Conservation (phyloP, 2,888 invertebrate genomes). For the Nemotelus nigrinus region DNA sequence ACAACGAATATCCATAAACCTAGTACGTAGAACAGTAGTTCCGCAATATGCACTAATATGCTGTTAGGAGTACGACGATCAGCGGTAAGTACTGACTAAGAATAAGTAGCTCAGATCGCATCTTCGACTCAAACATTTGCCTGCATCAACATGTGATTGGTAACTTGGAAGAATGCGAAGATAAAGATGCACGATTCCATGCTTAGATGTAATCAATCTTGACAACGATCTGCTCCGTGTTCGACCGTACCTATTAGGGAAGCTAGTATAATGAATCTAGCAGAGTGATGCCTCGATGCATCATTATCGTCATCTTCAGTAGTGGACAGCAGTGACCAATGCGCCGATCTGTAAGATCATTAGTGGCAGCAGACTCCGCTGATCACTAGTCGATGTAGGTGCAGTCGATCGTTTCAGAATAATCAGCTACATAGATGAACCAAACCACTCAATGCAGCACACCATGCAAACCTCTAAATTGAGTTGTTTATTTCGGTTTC, state of each 20-base stretch:
- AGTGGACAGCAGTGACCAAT: conserved; percentile 23
- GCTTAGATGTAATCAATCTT: conserved; percentile 38
- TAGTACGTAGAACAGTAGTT: too few relatives aligned
- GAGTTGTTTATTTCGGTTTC: too few relatives aligned
- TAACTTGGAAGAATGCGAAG: not conserved
- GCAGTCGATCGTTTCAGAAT: conserved; percentile 2
- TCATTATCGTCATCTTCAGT: conserved; percentile 18
- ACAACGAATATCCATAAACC: too few relatives aligned
- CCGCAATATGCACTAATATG: too few relatives aligned
- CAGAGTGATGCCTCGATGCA: not conserved
- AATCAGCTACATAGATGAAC: conserved; percentile 16
- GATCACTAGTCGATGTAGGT: conserved; percentile 4
- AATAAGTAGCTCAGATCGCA: too few relatives aligned
- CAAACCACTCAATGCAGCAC: too few relatives aligned
- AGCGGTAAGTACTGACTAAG: too few relatives aligned
- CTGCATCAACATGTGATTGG: too few relatives aligned
- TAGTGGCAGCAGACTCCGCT: conserved; percentile 8
- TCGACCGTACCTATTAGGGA: conserved; percentile 22
- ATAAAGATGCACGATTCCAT: conserved; percentile 34
- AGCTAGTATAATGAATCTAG: conserved; percentile 17
- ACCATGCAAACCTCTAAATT: too few relatives aligned
- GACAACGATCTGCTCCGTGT: conserved; percentile 14
- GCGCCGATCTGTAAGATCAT: conserved; percentile 21
- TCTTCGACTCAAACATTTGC: too few relatives aligned
- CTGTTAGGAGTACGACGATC: too few relatives aligned